Percentiles rank a stretch among this genome's conserved stretches.
These are phyloP conservation scores for Drosophila leonis DNA, from an alignment of 2,888 invertebrate species.

Conservation along the genomic window DNA sequence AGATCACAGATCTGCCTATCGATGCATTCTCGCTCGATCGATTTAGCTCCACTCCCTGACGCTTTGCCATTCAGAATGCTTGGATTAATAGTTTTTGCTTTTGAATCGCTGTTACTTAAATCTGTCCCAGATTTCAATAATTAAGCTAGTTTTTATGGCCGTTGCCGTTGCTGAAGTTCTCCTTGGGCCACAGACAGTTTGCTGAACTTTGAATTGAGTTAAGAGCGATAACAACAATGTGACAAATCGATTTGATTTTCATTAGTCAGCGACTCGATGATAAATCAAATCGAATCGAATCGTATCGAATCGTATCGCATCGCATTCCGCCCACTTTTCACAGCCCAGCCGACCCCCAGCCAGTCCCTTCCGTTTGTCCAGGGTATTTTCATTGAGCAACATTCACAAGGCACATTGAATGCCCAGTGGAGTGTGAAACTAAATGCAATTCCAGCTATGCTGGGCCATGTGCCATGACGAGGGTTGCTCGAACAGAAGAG, in stretches of 20 bases:
- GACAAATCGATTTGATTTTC: conserved; percentile 21
- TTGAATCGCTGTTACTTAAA: background rate
- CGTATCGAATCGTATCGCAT: background rate
- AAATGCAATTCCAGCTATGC: conserved; percentile 37
- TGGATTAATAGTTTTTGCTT: conserved; percentile 3
- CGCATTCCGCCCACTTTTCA: conserved; percentile 17
- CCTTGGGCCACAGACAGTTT: conserved; percentile 61
- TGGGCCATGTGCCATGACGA: conserved; percentile 16
- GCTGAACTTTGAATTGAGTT: conserved; percentile 50
- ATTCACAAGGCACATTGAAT: conserved; percentile 35
- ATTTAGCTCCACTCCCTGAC: conserved; percentile 2
- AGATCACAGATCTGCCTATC: background rate
- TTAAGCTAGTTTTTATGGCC: conserved; percentile 6
- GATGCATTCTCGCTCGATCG: background rate
- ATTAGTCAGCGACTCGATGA: conserved; percentile 11
- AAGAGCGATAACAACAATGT: conserved; percentile 17
- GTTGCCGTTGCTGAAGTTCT: conserved; percentile 26
- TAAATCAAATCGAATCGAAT: conserved; percentile 33
- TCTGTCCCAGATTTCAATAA: conserved; percentile 3
- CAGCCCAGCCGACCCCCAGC: background rate
- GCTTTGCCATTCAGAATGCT: background rate
- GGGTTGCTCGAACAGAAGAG: conserved; percentile 16
- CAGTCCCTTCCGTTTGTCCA: conserved; percentile 2
- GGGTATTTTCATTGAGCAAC: conserved; percentile 44
- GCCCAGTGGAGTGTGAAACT: conserved; percentile 33